Percentiles rank a stretch among this genome's conserved stretches.
phyloP scores from a whole-genome alignment of 2,797 vertebrate genomes.

The Pangasius djambal region DNA sequence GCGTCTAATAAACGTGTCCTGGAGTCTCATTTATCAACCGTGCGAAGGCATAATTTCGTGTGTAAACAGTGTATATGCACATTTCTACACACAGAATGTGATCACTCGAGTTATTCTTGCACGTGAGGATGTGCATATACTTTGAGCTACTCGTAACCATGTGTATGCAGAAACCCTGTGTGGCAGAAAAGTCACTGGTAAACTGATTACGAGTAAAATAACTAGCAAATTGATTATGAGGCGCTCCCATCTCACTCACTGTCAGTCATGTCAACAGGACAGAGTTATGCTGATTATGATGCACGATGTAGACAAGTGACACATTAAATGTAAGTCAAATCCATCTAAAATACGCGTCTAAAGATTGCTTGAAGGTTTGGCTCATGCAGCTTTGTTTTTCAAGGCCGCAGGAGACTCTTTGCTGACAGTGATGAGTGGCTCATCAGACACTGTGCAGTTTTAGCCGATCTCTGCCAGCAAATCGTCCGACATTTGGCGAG shows the following conservation, averaged over 20 bases:
- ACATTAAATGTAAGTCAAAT: neutral
- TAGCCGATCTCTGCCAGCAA: neutral
- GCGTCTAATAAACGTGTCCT: neutral
- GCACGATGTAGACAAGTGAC: neutral
- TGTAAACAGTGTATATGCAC: neutral
- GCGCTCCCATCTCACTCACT: neutral
- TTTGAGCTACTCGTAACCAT: neutral
- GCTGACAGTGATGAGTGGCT: neutral
- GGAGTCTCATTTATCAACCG: neutral
- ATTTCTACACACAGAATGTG: neutral
- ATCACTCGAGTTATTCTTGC: neutral
- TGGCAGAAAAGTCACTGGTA: neutral
- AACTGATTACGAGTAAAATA: neutral
- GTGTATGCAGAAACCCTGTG: neutral
- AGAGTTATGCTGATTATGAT: neutral
- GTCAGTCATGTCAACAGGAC: neutral
- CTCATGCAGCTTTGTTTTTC: neutral
- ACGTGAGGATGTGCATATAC: neutral
- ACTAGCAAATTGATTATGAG: neutral
- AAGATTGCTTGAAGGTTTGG: neutral
- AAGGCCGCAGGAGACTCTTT: neutral
- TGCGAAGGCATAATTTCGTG: neutral
- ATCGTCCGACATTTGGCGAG: neutral
- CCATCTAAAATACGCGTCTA: neutral
- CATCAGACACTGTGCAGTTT: neutral